Evolutionary conservation across 2,888 invertebrate genomes (phyloP).

Genomic region (Dicranocentrus wangi): DNA sequence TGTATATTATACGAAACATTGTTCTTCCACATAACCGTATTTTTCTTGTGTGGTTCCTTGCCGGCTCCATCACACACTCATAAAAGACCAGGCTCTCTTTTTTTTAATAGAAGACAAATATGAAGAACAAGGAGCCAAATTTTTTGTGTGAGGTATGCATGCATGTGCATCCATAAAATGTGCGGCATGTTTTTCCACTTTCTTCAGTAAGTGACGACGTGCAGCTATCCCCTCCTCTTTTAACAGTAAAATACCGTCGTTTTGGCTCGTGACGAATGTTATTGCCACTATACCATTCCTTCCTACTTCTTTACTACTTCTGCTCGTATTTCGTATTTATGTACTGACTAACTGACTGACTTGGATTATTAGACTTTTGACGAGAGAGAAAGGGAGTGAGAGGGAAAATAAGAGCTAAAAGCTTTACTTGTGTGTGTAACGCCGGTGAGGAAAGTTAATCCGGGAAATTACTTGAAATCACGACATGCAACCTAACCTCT

Average conservation of each 20-base stretch:
- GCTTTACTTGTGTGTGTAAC: constrained; percentile 22
- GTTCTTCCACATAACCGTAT: too few relatives aligned
- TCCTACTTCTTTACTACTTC: constrained; percentile 21
- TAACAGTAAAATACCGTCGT: constrained; percentile 16
- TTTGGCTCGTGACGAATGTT: constrained; percentile 48
- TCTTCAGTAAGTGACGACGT: constrained; percentile 19
- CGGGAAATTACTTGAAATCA: constrained; percentile 69
- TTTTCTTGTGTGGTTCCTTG: too few relatives aligned
- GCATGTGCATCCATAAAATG: constrained; percentile 9
- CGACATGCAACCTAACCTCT: constrained; percentile 64
- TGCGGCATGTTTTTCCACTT: neutral
- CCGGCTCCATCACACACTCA: too few relatives aligned
- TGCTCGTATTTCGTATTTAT: constrained; percentile 24
- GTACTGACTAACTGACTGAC: constrained; percentile 35
- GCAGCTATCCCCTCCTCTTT: constrained; percentile 14
- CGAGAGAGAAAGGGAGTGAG: constrained; percentile 15
- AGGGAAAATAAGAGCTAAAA: constrained; percentile 14
- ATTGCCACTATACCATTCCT: constrained; percentile 38
- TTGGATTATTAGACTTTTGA: constrained; percentile 49
- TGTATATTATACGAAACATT: too few relatives aligned
- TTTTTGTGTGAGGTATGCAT: constrained; percentile 6
- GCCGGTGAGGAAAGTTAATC: constrained; percentile 67
- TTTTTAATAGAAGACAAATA: too few relatives aligned
- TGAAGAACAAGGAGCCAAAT: too few relatives aligned
- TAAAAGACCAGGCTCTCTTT: too few relatives aligned